Conservation (phyloP, 1,140 invertebrate species). For the Drosophila arizonae region DNA sequence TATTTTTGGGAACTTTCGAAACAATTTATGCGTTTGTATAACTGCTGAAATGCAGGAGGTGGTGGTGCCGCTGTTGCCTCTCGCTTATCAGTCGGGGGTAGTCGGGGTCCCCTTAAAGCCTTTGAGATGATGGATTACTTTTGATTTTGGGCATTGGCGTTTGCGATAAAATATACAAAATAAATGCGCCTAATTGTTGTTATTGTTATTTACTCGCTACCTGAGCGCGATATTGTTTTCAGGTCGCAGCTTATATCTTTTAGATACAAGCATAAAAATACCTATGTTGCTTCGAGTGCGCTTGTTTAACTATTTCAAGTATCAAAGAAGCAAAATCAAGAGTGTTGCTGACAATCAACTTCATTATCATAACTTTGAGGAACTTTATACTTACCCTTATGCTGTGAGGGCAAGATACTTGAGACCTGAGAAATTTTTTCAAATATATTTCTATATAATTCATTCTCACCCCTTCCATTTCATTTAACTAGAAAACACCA, state of each 20-base stretch:
- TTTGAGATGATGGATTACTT: slow-evolving; percentile 78
- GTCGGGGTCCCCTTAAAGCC: slow-evolving; percentile 71
- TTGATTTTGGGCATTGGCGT: slow-evolving; percentile 74
- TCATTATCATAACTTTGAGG: not conserved
- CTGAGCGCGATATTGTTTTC: slow-evolving; percentile 58
- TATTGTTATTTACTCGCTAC: slow-evolving; percentile 62
- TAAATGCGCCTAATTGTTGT: slow-evolving; percentile 66
- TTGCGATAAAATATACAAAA: slow-evolving; percentile 65
- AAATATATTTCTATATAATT: too few species aligned
- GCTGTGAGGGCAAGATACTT: not conserved
- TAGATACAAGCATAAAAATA: slow-evolving; percentile 23
- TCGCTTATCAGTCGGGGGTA: slow-evolving; percentile 60
- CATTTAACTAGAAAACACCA: too few species aligned
- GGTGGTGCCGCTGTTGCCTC: not conserved
- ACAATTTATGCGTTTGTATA: slow-evolving; percentile 75
- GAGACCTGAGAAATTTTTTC: not conserved
- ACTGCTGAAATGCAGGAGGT: slow-evolving; percentile 22
- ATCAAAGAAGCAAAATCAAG: not conserved
- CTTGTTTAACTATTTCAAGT: not conserved
- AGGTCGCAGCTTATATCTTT: slow-evolving; percentile 53
- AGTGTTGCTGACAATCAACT: not conserved
- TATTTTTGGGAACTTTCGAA: slow-evolving; percentile 48
- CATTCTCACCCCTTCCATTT: too few species aligned
- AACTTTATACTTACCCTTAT: not conserved
- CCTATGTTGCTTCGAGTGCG: not conserved